Conservation (phyloP, 2,888 invertebrate species). For the Drosophila anceps region DNA sequence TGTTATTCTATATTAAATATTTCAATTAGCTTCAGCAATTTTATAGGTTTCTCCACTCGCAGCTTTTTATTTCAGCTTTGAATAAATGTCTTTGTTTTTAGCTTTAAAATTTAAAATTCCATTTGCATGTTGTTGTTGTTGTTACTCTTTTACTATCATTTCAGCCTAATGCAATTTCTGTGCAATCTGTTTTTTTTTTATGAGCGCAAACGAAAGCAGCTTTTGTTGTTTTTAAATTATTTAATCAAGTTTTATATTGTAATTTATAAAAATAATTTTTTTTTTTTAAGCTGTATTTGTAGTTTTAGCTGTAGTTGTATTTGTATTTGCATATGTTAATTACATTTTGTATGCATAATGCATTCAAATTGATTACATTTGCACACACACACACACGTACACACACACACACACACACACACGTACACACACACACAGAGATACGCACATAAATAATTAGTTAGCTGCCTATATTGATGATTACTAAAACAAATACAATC, state of each 20-base stretch:
- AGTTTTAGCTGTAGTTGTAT: slow-evolving; percentile 18
- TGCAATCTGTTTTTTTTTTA: neutral
- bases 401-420: slow-evolving; percentile 9
- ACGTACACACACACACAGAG: slow-evolving; percentile 8
- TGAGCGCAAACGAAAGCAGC: neutral
- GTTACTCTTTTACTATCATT: slow-evolving; percentile 13
- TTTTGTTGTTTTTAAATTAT: slow-evolving; percentile 23
- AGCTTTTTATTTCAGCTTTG: slow-evolving; percentile 2
- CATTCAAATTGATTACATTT: slow-evolving; percentile 50
- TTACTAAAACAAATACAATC: slow-evolving; percentile 48
- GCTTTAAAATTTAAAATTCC: neutral
- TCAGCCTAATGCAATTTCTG: slow-evolving; percentile 5
- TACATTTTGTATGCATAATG: slow-evolving; percentile 57
- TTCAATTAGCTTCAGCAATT: neutral
- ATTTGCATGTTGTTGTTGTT: slow-evolving; percentile 34
- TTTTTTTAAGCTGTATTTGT: slow-evolving; percentile 13
- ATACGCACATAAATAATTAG: slow-evolving; percentile 29
- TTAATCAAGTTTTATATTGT: slow-evolving; percentile 15
- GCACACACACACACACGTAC: slow-evolving; percentile 8
- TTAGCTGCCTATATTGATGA: slow-evolving; percentile 13
- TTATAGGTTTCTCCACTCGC: neutral
- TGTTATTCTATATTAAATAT: neutral
- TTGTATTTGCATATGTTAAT: slow-evolving; percentile 43
- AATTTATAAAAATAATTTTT: slow-evolving; percentile 5
- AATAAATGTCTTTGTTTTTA: neutral